These are phyloP conservation scores for Leuctra nigra DNA, from an alignment of 2,888 invertebrate genomes.

Conservation along the genomic window DNA sequence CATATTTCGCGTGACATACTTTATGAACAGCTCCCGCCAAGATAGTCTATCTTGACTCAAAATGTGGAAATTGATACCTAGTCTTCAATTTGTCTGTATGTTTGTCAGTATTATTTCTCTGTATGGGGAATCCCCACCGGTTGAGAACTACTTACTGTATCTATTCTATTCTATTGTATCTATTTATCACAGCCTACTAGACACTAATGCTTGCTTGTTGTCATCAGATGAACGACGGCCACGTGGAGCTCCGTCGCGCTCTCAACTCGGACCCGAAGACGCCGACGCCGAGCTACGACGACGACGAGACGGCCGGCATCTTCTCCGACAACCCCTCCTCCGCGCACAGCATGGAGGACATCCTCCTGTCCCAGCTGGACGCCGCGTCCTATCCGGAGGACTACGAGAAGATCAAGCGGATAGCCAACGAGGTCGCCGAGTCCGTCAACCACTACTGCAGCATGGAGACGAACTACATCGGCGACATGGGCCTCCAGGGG, in stretches of 20 bases:
- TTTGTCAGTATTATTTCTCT: too few relatives aligned
- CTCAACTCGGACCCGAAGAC: conserved; percentile 44
- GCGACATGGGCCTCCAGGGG: conserved; percentile 20
- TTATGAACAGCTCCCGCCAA: too few relatives aligned
- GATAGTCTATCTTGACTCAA: too few relatives aligned
- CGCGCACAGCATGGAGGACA: conserved; percentile 60
- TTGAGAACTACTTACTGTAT: too few relatives aligned
- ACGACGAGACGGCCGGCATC: conserved; percentile 9
- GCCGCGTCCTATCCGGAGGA: conserved; percentile 63
- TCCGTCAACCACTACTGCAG: conserved; percentile 45
- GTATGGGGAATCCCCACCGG: too few relatives aligned
- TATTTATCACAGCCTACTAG: too few relatives aligned
- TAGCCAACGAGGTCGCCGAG: conserved; percentile 75
- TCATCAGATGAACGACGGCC: too few relatives aligned
- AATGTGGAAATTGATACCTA: too few relatives aligned
- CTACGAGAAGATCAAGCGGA: conserved; percentile 76
- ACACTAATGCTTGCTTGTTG: too few relatives aligned
- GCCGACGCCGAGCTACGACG: conserved; percentile 27
- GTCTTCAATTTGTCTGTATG: too few relatives aligned
- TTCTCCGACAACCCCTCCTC: conserved; percentile 34
- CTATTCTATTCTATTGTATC: too few relatives aligned
- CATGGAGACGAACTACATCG: conserved; percentile 30
- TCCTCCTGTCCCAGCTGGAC: conserved; percentile 60
- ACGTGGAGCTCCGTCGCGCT: conserved; percentile 50
- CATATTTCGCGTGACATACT: too few relatives aligned